These are phyloP conservation scores for Drosophila azteca DNA, from an alignment of 1,140 invertebrate species.

Conservation along the genomic window DNA sequence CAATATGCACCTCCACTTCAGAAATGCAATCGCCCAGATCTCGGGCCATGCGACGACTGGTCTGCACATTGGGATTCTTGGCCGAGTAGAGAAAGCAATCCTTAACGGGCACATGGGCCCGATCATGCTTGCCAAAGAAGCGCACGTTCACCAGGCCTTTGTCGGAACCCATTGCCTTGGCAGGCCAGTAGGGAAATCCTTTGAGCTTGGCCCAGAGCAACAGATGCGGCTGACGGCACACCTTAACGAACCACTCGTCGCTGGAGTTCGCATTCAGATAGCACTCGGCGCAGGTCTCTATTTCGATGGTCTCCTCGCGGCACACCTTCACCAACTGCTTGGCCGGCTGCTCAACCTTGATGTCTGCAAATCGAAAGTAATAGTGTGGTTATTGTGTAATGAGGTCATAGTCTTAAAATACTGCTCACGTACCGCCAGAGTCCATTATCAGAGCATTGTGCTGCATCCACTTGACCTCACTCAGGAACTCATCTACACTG, in stretches of 20 bases:
- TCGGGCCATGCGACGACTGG: slow-evolving; percentile 84
- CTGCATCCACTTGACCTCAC: slow-evolving; percentile 95
- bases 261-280: slow-evolving; percentile 94
- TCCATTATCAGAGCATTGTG: slow-evolving; percentile 94
- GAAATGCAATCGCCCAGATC: slow-evolving; percentile 83
- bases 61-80: slow-evolving; percentile 86
- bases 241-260: slow-evolving; percentile 94
- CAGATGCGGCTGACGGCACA: slow-evolving; percentile 94
- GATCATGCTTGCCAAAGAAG: slow-evolving; percentile 97
- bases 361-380: slow-evolving; percentile 84
- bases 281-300: slow-evolving; percentile 97
- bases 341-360: slow-evolving; percentile 87
- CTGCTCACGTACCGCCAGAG: slow-evolving; percentile 89
- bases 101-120: slow-evolving; percentile 93
- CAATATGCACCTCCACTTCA: slow-evolving; percentile 90
- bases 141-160: slow-evolving; percentile 92
- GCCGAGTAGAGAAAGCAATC: slow-evolving; percentile 93
- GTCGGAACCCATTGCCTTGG: slow-evolving; percentile 93
- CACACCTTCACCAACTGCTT: slow-evolving; percentile 92
- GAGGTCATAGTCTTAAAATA: neutral
- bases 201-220: slow-evolving; percentile 96
- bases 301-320: slow-evolving; percentile 94
- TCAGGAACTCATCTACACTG: slow-evolving; percentile 94
- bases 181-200: slow-evolving; percentile 97
- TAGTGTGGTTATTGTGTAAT: no score